A percentile compares a stretch with the other conserved stretches of the same genome.
These are phyloP conservation scores for Orius insidiosus DNA, from an alignment of 1,140 invertebrate species.

Conservation along the genomic window DNA sequence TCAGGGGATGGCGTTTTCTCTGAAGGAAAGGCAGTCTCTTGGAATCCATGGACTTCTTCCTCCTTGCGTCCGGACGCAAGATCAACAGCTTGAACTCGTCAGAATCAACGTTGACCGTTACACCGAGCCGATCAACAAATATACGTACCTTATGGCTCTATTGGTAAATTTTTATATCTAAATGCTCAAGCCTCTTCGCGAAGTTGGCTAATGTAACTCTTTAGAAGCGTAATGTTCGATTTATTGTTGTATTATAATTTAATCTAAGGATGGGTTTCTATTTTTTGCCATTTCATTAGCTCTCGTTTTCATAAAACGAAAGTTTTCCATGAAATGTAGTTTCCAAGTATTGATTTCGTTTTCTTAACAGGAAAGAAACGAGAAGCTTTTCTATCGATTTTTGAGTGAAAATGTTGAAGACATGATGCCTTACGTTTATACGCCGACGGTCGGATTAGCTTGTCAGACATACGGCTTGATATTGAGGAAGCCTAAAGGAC, in stretches of 20 bases:
- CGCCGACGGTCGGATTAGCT: slow-evolving; percentile 79
- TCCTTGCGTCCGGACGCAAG: slow-evolving; percentile 56
- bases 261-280: no score
- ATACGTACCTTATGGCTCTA: slow-evolving; percentile 56
- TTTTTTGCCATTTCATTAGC: no score
- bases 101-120: slow-evolving; percentile 50
- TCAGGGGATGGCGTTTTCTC: slow-evolving; percentile 69
- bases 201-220: not conserved
- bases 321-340: no score
- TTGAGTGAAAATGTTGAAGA: slow-evolving; percentile 71
- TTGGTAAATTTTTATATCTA: slow-evolving; percentile 33
- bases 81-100: slow-evolving; percentile 63
- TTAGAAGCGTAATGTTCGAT: not conserved
- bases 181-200: not conserved
- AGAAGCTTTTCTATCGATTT: slow-evolving; percentile 84
- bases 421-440: slow-evolving; percentile 84
- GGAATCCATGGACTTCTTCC: slow-evolving; percentile 75
- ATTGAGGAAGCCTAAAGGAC: slow-evolving; percentile 73
- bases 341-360: slow-evolving; percentile 1
- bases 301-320: no score
- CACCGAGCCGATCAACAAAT: slow-evolving; percentile 57
- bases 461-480: slow-evolving; percentile 94
- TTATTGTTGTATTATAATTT: no score
- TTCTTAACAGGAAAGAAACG: slow-evolving; percentile 57
- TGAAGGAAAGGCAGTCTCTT: slow-evolving; percentile 64